Conservation (phyloP, 2,113 vertebrate species). For the Eidolon helvum region DNA sequence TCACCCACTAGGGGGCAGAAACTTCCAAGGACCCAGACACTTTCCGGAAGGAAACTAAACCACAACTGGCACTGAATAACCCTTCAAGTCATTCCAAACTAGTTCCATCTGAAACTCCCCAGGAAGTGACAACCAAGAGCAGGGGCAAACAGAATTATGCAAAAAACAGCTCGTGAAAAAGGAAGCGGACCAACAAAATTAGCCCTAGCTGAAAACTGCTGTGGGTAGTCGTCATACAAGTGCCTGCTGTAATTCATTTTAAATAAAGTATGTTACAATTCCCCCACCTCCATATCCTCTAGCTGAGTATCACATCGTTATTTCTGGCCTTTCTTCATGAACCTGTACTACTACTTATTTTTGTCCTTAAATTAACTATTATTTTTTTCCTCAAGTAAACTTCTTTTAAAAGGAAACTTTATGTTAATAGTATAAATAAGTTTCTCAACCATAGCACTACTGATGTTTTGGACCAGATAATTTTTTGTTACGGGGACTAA, state of each 20-base stretch:
- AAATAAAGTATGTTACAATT: accelerated
- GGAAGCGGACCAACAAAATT: background rate
- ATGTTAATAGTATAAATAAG: background rate
- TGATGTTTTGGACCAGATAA: background rate
- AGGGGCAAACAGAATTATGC: accelerated
- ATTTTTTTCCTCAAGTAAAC: background rate
- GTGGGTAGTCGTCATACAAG: accelerated
- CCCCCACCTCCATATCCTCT: accelerated
- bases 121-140: background rate
- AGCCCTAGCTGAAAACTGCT: background rate
- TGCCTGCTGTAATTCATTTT: accelerated
- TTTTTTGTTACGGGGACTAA: no score
- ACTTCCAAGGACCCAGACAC: background rate
- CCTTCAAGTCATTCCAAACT: background rate
- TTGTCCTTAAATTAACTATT: background rate
- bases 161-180: background rate
- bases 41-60: background rate
- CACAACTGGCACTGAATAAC: no score
- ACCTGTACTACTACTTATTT: background rate
- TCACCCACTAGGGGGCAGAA: no score
- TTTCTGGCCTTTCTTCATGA: background rate
- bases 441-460: background rate
- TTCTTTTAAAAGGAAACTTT: background rate
- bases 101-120: accelerated
- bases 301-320: accelerated